Evolutionary conservation across 2,888 invertebrate genomes (phyloP), one percentile per base, ranked within the genome.

Genomic region (Laothoe populi): DNA sequence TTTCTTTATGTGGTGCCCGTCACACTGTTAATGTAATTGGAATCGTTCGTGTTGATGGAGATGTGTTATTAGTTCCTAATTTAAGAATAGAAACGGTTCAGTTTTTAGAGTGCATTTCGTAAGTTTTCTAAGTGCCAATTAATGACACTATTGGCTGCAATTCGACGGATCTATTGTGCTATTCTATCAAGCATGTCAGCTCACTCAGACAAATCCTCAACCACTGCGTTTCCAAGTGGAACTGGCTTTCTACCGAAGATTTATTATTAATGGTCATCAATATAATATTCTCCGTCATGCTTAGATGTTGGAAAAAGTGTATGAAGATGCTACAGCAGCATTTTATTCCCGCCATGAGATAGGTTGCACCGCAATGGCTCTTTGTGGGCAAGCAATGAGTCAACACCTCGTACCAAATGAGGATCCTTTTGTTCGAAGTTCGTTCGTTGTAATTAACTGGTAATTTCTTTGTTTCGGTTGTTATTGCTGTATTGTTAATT

Each of bases 351-450:
- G 68, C 58, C 66, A 70, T 69, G 61, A 63, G 65, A 69, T 75
- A 63, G 74, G 74, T 67, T 73, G 76, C 64, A 38, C 19, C 38
- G 40, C 45, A 21, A 46, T 19, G 63, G 63, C 66, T 70, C 71
- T 70, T 67, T 68, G 68, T 72, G 65, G 63, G 64, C 67, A 71
- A 69, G 66, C 68, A 69, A 69, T 79, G 75, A 81, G 68, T 83
- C 79, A 78, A 75, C 81, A 78, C 66, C 63, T 74, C 72, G 67
- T 66, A 75, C 71, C 67, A 68, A 76, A 76, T 74, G 70, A 78
- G 74, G 66, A 72, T 73, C 71, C 79, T 78, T 84, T 84, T 84
- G 84, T 83, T 76, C 70, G 69, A 61, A 26, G 63, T 42, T 53
- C 63, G 62, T 70, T 70, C 73, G 75, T 79, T 77, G 71, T 69